These are phyloP conservation scores for Zosterops lateralis DNA, from an alignment of 2,113 vertebrate genomes.

Conservation along the genomic window DNA sequence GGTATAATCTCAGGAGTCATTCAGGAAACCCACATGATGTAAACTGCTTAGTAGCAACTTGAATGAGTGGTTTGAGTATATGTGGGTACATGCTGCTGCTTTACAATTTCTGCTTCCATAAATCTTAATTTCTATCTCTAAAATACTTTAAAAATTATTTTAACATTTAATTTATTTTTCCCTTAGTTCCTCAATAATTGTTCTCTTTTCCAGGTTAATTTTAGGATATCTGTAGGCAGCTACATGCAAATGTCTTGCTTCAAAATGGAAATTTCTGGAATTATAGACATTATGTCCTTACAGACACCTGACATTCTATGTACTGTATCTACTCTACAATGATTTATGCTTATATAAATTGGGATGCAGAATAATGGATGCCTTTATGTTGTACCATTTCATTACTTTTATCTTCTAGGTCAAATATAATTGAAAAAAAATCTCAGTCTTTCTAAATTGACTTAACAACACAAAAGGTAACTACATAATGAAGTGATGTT, in stretches of 20 bases:
- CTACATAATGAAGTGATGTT: neutral
- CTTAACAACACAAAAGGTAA: neutral
- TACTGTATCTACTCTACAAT: neutral
- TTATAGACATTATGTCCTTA: neutral
- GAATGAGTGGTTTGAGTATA: neutral
- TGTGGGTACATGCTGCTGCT: neutral
- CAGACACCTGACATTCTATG: neutral
- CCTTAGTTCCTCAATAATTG: neutral
- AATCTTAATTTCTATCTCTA: neutral
- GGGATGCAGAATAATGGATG: neutral
- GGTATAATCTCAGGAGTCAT: neutral
- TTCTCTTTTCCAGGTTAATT: neutral
- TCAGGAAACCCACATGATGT: neutral
- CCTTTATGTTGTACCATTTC: neutral
- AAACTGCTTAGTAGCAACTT: neutral
- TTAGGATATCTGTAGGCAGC: neutral
- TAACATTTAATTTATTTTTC: neutral
- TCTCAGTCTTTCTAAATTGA: neutral
- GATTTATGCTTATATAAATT: neutral
- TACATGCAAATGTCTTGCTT: neutral
- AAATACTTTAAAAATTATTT: neutral
- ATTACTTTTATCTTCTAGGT: neutral
- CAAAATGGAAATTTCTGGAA: neutral
- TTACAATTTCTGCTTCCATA: neutral
- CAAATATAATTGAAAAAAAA: neutral